A percentile compares a stretch with the other conserved stretches of the same genome.
Evolutionary conservation across 2,113 vertebrate species (phyloP).

Genomic region (Muntiacus reevesi): DNA sequence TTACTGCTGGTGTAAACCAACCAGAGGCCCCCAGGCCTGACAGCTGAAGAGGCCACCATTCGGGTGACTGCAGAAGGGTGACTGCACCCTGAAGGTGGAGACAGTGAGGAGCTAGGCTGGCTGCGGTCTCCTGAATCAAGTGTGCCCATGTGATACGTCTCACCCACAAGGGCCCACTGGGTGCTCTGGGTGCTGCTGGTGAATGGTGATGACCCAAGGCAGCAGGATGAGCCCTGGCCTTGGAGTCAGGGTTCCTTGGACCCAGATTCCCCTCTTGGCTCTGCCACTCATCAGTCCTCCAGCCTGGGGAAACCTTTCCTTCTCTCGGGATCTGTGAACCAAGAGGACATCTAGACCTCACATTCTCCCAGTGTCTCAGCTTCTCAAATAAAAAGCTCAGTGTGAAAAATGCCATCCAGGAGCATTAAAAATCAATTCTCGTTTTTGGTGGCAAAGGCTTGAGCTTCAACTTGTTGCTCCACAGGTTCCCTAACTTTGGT

Average conservation of each 20-base stretch:
- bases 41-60: neutral
- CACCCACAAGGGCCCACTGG: neutral
- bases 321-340: neutral
- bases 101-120: neutral
- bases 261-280: neutral
- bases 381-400: neutral
- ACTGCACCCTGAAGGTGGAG: neutral
- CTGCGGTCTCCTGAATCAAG: neutral
- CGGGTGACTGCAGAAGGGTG: too few species aligned
- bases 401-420: neutral
- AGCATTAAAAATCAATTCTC: neutral
- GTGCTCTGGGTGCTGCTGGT: neutral
- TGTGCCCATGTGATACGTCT: neutral
- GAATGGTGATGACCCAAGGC: rapidly evolving
- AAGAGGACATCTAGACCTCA: neutral
- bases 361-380: neutral
- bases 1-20: neutral
- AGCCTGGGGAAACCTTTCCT: neutral
- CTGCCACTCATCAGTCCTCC: rapidly evolving
- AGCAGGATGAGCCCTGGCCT: neutral
- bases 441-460: neutral
- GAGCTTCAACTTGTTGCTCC: neutral
- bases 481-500: neutral
- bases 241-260: neutral
- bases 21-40: neutral